phyloP scores from a whole-genome alignment of 2,888 invertebrate genomes.

The Pollenia angustigena region DNA sequence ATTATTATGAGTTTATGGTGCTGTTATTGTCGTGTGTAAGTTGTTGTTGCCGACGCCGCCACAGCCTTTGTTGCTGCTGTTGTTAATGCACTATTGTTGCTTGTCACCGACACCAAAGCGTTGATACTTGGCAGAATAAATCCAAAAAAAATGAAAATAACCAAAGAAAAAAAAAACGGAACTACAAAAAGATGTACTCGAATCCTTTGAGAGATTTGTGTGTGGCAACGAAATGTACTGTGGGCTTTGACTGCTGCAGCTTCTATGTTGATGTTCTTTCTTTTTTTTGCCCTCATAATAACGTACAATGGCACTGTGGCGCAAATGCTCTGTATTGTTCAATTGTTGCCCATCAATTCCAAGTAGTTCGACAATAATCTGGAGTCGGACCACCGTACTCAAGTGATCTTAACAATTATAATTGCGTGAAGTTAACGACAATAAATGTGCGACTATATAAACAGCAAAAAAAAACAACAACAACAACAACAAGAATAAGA shows the following conservation, averaged over 20 bases:
- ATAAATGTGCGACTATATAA: conserved; percentile 64
- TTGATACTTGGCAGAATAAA: conserved; percentile 31
- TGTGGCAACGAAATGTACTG: conserved; percentile 61
- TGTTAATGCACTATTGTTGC: conserved; percentile 59
- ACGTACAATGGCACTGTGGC: conserved; percentile 71
- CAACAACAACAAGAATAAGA: neutral
- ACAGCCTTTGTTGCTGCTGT: conserved; percentile 35
- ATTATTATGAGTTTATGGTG: conserved; percentile 81
- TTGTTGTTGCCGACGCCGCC: conserved; percentile 30
- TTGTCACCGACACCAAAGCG: conserved; percentile 58
- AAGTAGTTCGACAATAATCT: conserved; percentile 47
- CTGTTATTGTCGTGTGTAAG: conserved; percentile 57
- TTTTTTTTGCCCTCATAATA: conserved; percentile 3
- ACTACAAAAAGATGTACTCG: conserved; percentile 33
- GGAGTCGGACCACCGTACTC: conserved; percentile 56
- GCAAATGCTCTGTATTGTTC: conserved; percentile 37
- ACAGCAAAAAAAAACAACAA: conserved; percentile 24
- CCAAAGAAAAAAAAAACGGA: conserved; percentile 4
- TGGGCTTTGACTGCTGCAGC: conserved; percentile 25
- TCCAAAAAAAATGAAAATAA: neutral
- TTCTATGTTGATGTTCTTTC: conserved; percentile 45
- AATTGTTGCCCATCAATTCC: conserved; percentile 48
- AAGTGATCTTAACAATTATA: conserved; percentile 74
- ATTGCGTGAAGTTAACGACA: conserved; percentile 72
- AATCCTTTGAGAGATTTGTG: conserved; percentile 65